These are phyloP conservation scores for Protophormia terraenovae DNA, from an alignment of 2,888 invertebrate species.

Conservation along the genomic window DNA sequence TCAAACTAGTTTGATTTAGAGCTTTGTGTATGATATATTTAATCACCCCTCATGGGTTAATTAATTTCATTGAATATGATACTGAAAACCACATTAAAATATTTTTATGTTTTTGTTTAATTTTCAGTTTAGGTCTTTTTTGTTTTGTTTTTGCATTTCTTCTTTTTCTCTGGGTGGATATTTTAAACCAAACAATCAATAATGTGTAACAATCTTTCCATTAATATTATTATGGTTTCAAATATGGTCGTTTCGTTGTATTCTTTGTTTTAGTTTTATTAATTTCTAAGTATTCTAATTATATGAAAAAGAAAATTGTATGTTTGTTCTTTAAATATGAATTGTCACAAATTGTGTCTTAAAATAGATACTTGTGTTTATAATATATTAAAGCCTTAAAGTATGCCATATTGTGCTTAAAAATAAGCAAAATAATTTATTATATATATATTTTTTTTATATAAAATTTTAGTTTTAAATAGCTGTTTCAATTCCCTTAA, in stretches of 20 bases:
- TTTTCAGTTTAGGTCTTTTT: conserved; percentile 32
- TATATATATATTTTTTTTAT: too few species aligned
- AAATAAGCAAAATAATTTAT: too few species aligned
- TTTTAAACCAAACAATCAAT: conserved; percentile 54
- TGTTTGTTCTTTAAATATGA: background rate
- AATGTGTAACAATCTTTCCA: conserved; percentile 31
- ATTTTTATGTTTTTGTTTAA: conserved; percentile 25
- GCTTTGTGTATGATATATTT: too few species aligned
- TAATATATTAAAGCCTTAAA: background rate
- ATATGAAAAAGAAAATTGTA: background rate
- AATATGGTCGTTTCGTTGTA: conserved; percentile 22
- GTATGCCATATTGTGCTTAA: background rate
- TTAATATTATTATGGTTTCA: conserved; percentile 59
- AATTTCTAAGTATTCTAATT: conserved; percentile 53
- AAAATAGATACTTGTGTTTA: background rate
- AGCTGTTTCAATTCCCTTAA: too few species aligned
- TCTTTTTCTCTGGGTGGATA: conserved; percentile 14
- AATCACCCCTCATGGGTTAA: conserved; percentile 13
- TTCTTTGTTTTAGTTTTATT: conserved; percentile 35
- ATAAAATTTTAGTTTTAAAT: too few species aligned
- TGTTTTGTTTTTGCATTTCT: too few species aligned
- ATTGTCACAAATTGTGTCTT: background rate
- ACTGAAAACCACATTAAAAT: conserved; percentile 61
- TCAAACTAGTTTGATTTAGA: too few species aligned
- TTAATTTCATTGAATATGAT: conserved; percentile 41